Conservation (phyloP, 1,140 invertebrate genomes). For the Gonatopus flavifemur region DNA sequence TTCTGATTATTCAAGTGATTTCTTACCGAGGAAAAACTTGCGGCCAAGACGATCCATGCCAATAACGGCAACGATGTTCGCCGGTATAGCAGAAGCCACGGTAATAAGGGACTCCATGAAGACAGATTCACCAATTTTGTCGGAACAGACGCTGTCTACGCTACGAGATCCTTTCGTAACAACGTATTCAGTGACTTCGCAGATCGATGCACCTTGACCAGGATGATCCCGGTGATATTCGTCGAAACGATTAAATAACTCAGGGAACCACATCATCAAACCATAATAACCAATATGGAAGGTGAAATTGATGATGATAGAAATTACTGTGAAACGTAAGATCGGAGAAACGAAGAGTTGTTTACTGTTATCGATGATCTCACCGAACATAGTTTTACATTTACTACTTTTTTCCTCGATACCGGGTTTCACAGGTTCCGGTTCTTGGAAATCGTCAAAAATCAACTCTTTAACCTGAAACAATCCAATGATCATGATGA, state of each 20-base stretch:
- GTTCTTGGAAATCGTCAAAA: constrained; percentile 65
- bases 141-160: constrained; percentile 63
- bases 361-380: constrained; percentile 79
- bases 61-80: constrained; percentile 78
- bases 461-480: constrained; percentile 70
- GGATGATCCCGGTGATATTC: constrained; percentile 66
- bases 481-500: background rate
- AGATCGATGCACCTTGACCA: constrained; percentile 67
- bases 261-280: constrained; percentile 90
- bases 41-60: constrained; percentile 79
- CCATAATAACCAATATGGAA: constrained; percentile 90
- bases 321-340: constrained; percentile 77
- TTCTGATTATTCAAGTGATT: background rate
- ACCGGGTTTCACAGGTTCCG: constrained; percentile 57
- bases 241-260: constrained; percentile 84
- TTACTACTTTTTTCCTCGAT: constrained; percentile 59
- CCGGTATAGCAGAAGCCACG: constrained; percentile 79
- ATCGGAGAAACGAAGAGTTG: constrained; percentile 77
- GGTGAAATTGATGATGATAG: constrained; percentile 83
- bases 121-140: constrained; percentile 73
- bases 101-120: constrained; percentile 86
- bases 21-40: constrained; percentile 80
- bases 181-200: constrained; percentile 75
- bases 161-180: constrained; percentile 66
- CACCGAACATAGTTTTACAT: constrained; percentile 70